Base-by-base conservation (phyloP, 2,888 invertebrate genomes). In the Busseola fusca region DNA sequence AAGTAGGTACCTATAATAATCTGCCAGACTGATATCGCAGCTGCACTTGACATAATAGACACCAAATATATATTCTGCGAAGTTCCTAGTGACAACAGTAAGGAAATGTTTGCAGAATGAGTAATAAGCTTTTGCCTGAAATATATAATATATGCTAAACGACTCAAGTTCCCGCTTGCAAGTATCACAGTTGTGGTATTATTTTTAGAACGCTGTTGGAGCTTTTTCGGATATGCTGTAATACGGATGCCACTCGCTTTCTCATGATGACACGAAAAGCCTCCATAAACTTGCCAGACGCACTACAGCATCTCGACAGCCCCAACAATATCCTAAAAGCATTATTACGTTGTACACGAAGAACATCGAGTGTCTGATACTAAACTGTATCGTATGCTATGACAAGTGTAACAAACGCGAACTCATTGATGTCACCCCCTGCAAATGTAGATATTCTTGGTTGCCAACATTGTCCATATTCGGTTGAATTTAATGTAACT, bases 41-140 rank as follows among this genome's bases (percentile, higher is more conserved):
- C n/a, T 52, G 42, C 42, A 59, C 3, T 69, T 27, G 50, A 34
- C 70, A 21, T 58, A 68, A 40, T 50, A 6, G 16, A 16, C 5
- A 25, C 3, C n/a, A 58, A 50, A 50, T 3, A 40, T 58, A 30
- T 14, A 34, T 40, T 27, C 60, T 12, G 18, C 12, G 1, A 56
- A 7, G 27, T 21, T 57, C 16, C 27, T 16, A 21, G 21, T 59
- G 25, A 21, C 50, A 34, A n/a, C n/a, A n/a, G n/a, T 40, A 42
- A 59, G 34, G 42, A 54, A 45, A 69, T n/a, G 4, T 59, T 69
- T 16, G 21, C 21, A 59, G 34, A 69, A 59, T 42, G 30, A 58
- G 30, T 58, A 42, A 69, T 58, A 16, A 70, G 40, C 37, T 69
- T 69, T 42, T 25, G 18, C 50, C 18, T 68, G 40, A 50, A 48